Conservation (phyloP, 1,140 invertebrate species). For the Eriosoma lanigerum region DNA sequence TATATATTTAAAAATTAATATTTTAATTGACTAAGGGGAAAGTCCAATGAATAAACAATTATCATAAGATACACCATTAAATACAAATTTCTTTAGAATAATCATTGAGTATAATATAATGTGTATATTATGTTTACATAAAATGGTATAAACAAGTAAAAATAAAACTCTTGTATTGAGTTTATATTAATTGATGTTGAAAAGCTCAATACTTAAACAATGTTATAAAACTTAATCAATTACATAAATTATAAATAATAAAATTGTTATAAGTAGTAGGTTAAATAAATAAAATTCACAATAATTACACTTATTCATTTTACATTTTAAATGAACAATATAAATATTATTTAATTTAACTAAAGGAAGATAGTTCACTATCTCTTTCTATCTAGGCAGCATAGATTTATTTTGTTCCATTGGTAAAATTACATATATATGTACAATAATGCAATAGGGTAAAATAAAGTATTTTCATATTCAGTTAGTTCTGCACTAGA, state of each 20-base stretch:
- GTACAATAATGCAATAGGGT: conserved; percentile 18
- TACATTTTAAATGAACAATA: not conserved
- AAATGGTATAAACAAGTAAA: conserved; percentile 40
- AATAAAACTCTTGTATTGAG: conserved; percentile 31
- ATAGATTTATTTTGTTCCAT: not conserved
- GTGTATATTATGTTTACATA: conserved; percentile 38
- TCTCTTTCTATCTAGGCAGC: conserved; percentile 1
- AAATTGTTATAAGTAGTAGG: conserved; percentile 25
- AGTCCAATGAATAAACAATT: too few relatives aligned
- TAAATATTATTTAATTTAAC: conserved; percentile 13
- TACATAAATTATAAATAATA: conserved; percentile 19
- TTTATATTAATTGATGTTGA: not conserved
- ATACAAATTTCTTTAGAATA: conserved; percentile 9
- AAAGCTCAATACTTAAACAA: conserved; percentile 37
- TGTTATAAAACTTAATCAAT: conserved; percentile 34
- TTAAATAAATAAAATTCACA: conserved; percentile 33
- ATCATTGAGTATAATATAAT: conserved; percentile 22
- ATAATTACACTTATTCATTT: not conserved
- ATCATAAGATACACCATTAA: too few relatives aligned
- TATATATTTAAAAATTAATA: too few relatives aligned
- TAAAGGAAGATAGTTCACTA: conserved; percentile 11
- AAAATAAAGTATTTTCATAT: conserved; percentile 28
- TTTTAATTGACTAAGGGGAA: too few relatives aligned
- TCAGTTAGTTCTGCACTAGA: conserved; percentile 34
- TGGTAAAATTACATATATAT: conserved; percentile 5